These are phyloP conservation scores for Calephelis perditalis DNA, from an alignment of 2,888 invertebrate species.

Conservation along the genomic window DNA sequence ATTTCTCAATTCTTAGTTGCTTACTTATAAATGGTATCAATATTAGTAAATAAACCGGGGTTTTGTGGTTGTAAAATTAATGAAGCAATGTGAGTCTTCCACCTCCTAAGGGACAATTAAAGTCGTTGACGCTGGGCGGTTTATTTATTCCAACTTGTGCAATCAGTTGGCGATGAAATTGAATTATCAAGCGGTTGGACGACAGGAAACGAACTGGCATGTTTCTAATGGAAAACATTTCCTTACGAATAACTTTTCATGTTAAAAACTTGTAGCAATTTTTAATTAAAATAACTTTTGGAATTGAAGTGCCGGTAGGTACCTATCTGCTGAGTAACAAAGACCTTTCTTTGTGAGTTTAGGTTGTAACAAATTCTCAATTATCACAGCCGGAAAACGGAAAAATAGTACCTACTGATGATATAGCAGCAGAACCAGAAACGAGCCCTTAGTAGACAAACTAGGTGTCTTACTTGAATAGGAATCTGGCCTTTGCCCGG, in stretches of 20 bases:
- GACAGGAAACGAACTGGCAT: slow-evolving; percentile 8
- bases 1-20: not conserved
- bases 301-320: not conserved
- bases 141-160: slow-evolving; percentile 11
- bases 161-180: slow-evolving; percentile 2
- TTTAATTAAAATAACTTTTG: slow-evolving; percentile 1
- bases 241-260: slow-evolving; percentile 5
- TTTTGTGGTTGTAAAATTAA: not conserved
- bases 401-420: too few relatives aligned
- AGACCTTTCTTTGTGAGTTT: too few relatives aligned
- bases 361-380: too few relatives aligned
- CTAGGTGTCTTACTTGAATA: too few relatives aligned
- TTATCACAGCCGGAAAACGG: too few relatives aligned
- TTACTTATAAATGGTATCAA: not conserved
- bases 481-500: too few relatives aligned
- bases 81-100: not conserved
- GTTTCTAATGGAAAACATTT: slow-evolving; percentile 8
- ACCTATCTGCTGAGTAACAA: too few relatives aligned
- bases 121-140: not conserved
- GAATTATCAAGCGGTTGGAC: slow-evolving; percentile 8
- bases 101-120: not conserved
- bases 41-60: not conserved
- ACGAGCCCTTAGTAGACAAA: too few relatives aligned
- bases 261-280: not conserved
- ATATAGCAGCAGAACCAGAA: too few relatives aligned